A percentile compares a stretch with the other conserved stretches of the same genome.
phyloP scores from a whole-genome alignment of 1,140 invertebrate species.

The Aphidius ervi region DNA sequence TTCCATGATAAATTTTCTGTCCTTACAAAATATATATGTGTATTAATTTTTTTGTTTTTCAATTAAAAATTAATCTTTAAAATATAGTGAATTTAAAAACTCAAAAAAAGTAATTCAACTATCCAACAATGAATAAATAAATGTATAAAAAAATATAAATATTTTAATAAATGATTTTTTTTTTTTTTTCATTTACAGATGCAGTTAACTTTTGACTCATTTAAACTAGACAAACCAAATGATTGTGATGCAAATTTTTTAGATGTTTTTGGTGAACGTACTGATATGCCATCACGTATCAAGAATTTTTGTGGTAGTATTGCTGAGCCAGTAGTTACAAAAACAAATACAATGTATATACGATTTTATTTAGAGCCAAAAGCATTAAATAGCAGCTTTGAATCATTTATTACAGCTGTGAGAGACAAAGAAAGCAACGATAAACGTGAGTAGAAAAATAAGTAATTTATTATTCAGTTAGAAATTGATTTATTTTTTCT shows the following conservation, averaged over 20 bases:
- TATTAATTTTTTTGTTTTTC: constrained; percentile 7
- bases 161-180: not conserved
- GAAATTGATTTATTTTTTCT: constrained; percentile 14
- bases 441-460: constrained; percentile 20
- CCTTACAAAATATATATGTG: no score
- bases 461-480: not conserved
- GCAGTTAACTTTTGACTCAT: constrained; percentile 65
- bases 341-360: constrained; percentile 63
- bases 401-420: constrained; percentile 69
- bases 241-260: constrained; percentile 80
- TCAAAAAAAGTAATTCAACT: not conserved
- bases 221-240: constrained; percentile 70
- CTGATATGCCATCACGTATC: constrained; percentile 60
- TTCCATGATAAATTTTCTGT: no score
- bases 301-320: constrained; percentile 77
- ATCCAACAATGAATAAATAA: not conserved
- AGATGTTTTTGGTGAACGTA: constrained; percentile 68
- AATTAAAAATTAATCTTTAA: not conserved
- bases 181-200: constrained; percentile 55
- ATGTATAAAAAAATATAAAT: not conserved
- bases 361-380: constrained; percentile 66
- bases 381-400: constrained; percentile 65
- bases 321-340: constrained; percentile 64
- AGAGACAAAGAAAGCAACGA: constrained; percentile 53
- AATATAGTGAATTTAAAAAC: not conserved